phyloP scores from a whole-genome alignment of 1,140 invertebrate genomes.

The Eriosoma lanigerum region DNA sequence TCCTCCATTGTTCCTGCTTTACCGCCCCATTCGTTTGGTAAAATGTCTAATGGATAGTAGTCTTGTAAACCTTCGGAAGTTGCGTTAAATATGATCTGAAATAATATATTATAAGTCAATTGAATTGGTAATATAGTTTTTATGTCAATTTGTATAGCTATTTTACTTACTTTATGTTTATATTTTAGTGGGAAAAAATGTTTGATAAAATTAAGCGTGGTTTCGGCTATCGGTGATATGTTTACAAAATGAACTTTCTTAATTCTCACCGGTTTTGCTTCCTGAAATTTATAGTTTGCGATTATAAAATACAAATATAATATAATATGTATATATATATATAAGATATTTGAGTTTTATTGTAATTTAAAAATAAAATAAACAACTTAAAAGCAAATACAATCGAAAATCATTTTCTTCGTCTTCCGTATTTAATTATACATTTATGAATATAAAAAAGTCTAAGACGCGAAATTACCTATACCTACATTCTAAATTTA shows the following conservation, averaged over 20 bases:
- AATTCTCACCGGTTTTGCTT: constrained; percentile 43
- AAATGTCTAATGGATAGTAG: constrained; percentile 30
- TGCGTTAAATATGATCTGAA: constrained; percentile 36
- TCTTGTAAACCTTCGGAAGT: constrained; percentile 15
- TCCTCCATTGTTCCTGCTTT: constrained; percentile 33
- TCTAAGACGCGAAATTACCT: too few species aligned
- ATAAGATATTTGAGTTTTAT: too few species aligned
- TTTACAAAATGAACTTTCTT: constrained; percentile 34
- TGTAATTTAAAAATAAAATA: too few species aligned
- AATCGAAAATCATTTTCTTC: too few species aligned
- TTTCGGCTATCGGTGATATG: constrained; percentile 28
- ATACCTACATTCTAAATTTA: too few species aligned
- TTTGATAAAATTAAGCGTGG: constrained; percentile 38
- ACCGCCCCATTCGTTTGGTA: constrained; percentile 51
- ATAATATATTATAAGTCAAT: background rate
- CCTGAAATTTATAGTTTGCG: constrained; percentile 15
- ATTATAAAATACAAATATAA: too few species aligned
- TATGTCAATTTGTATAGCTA: too few species aligned
- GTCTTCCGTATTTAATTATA: too few species aligned
- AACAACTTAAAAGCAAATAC: too few species aligned
- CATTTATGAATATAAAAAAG: too few species aligned
- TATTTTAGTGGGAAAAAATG: constrained; percentile 41
- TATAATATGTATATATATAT: too few species aligned
- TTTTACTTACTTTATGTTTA: constrained; percentile 16
- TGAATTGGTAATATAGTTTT: background rate